Evolutionary conservation across 2,797 vertebrate species (phyloP).

Genomic region (Hyperoplus immaculatus): DNA sequence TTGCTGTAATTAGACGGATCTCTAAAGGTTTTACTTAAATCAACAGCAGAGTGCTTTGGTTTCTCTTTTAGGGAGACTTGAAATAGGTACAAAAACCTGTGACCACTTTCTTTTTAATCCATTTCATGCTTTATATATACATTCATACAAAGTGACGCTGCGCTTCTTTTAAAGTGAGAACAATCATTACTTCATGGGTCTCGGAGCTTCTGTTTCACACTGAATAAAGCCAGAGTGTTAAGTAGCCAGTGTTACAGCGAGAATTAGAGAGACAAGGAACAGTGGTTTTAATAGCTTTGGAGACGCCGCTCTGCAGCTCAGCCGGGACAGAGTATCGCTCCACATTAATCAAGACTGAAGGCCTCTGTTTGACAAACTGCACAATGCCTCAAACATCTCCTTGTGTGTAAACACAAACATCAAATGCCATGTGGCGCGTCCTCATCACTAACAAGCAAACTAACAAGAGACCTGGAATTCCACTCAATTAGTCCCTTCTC

Average conservation of each 20-base stretch:
- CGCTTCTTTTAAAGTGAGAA: constrained; percentile 64
- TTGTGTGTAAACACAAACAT: constrained; percentile 80
- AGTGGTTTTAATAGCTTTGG: constrained; percentile 55
- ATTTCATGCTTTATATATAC: constrained; percentile 58
- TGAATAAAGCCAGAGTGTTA: constrained; percentile 63
- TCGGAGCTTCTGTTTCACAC: constrained; percentile 55
- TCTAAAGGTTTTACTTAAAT: constrained; percentile 84
- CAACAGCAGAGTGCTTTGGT: constrained; percentile 77
- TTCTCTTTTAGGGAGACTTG: constrained; percentile 49
- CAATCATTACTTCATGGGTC: constrained; percentile 57
- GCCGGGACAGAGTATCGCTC: constrained; percentile 58
- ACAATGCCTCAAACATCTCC: constrained; percentile 74
- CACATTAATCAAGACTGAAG: constrained; percentile 78
- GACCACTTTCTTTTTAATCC: constrained; percentile 67
- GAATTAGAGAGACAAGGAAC: constrained; percentile 61
- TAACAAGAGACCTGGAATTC: constrained; percentile 83
- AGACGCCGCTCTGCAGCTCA: constrained; percentile 45
- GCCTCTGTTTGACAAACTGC: constrained; percentile 72
- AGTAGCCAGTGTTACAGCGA: constrained; percentile 62
- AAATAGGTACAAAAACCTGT: constrained; percentile 66
- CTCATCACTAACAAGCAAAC: constrained; percentile 81
- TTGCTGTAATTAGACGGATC: constrained; percentile 85
- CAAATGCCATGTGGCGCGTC: constrained; percentile 82
- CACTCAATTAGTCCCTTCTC: constrained; percentile 83
- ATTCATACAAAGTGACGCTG: constrained; percentile 58